Evolutionary conservation across 2,113 vertebrate genomes (phyloP).

Genomic region (Anoplopoma fimbria): DNA sequence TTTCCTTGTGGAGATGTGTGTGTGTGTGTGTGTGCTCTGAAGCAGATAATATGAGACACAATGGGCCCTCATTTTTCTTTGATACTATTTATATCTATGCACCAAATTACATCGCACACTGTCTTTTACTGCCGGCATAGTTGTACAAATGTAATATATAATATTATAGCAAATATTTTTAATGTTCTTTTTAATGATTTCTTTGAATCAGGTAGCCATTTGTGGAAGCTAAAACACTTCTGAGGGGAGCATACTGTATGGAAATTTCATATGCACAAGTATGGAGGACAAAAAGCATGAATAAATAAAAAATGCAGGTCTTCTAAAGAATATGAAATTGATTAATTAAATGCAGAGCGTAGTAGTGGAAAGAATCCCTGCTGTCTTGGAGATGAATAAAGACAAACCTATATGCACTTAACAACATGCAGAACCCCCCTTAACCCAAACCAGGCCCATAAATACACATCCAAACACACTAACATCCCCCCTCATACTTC

Average conservation of each 20-base stretch:
- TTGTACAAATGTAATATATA: not conserved
- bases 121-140: not conserved
- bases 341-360: conserved; percentile 63
- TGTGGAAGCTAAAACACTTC: not conserved
- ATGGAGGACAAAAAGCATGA: conserved; percentile 38
- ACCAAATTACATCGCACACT: not conserved
- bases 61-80: not conserved
- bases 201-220: conserved; percentile 19
- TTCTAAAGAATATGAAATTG: conserved; percentile 44
- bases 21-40: conserved; percentile 27
- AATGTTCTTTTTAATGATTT: conserved; percentile 5
- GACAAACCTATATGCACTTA: conserved; percentile 10
- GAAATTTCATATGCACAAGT: conserved; percentile 46
- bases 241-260: conserved; percentile 21
- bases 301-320: conserved; percentile 60
- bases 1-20: conserved; percentile 3
- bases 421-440: not conserved
- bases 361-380: conserved; percentile 54
- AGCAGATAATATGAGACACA: conserved; percentile 29
- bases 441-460: conserved; percentile 32
- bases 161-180: too few relatives aligned
- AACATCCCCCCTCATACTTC: conserved; percentile 9
- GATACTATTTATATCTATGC: not conserved
- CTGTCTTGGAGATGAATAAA: conserved; percentile 60
- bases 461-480: conserved; percentile 40